A percentile compares a stretch with the other conserved stretches of the same genome.
These are phyloP conservation scores for Pollachius pollachius DNA, from an alignment of 2,113 vertebrate genomes.

Conservation along the genomic window DNA sequence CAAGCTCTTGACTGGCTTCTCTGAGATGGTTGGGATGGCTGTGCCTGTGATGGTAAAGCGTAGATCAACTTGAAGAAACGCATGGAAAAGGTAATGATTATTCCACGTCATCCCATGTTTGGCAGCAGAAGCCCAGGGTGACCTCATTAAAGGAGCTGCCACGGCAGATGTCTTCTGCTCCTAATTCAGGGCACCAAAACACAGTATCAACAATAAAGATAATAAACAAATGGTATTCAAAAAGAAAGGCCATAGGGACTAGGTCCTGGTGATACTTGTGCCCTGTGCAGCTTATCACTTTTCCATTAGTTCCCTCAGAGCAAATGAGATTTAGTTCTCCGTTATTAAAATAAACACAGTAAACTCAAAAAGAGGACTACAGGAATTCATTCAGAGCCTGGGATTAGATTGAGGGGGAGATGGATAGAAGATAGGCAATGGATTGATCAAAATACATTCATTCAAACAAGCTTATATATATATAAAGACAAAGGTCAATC, in stretches of 20 bases:
- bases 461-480: background rate
- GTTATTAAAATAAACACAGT: background rate
- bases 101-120: too few relatives aligned
- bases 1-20: too few relatives aligned
- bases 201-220: background rate
- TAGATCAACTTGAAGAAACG: too few relatives aligned
- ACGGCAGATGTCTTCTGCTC: slow-evolving; percentile 20
- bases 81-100: too few relatives aligned
- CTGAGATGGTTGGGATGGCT: too few relatives aligned
- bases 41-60: too few relatives aligned
- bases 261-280: slow-evolving; percentile 27
- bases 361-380: background rate
- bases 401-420: background rate
- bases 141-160: too few relatives aligned
- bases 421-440: background rate
- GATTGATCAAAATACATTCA: background rate
- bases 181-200: slow-evolving; percentile 35
- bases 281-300: slow-evolving; percentile 19
- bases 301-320: background rate
- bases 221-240: slow-evolving; percentile 34
- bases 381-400: slow-evolving; percentile 17
- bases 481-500: slow-evolving; percentile 22
- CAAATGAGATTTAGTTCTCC: background rate
- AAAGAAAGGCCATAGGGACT: slow-evolving; percentile 21
- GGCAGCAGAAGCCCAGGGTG: too few relatives aligned